Evolutionary conservation across 2,797 vertebrate genomes (phyloP), one percentile per base, ranked within the genome.

Genomic region (Karalla daura): DNA sequence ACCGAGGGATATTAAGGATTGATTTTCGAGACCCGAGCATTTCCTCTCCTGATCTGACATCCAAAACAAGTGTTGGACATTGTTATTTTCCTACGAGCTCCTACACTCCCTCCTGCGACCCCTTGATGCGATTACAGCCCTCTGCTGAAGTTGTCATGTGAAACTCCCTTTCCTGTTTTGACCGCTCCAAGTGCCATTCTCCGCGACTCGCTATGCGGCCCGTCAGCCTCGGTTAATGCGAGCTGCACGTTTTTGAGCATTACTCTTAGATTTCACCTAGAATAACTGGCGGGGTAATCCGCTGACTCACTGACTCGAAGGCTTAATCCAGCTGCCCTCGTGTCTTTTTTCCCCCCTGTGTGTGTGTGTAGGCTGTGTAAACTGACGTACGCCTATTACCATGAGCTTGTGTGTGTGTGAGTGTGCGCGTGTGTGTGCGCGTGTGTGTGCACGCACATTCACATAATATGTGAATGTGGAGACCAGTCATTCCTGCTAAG

Each of bases 231-330:
- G 0, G 39, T 71, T 83, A 76, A 86, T 67, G 44, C 72, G 23
- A 41, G 43, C 66, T 21, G 68, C 72, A 79, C 40, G 35, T 88
- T 89, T 84, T 61, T 47, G 8, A 62, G 53, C 47, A 68, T 81
- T 81, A 63, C 59, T 66, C 58, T 76, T 65, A 28, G 55, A 80
- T 90, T 89, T 75, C 60, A 74, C 65, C 43, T 80, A 54, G 74
- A 87, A 83, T 84, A 74, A 80, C 79, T 17, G 28, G 14, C 0
- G 9, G 28, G 62, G 9, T 89, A 88, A 90, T 90, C 86, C 46
- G 14, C 76, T 86, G 81, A 86, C 74, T 89, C 86, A 63, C 50
- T 89, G 81, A 91, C 76, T 87, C 3, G 49, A 37, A 30, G 66
- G 53, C 76, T 50, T 87, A 85, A 92, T 87, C 86, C 41, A 1